These are phyloP conservation scores for Gulo gulo DNA, from an alignment of 2,113 vertebrate species.

Conservation along the genomic window DNA sequence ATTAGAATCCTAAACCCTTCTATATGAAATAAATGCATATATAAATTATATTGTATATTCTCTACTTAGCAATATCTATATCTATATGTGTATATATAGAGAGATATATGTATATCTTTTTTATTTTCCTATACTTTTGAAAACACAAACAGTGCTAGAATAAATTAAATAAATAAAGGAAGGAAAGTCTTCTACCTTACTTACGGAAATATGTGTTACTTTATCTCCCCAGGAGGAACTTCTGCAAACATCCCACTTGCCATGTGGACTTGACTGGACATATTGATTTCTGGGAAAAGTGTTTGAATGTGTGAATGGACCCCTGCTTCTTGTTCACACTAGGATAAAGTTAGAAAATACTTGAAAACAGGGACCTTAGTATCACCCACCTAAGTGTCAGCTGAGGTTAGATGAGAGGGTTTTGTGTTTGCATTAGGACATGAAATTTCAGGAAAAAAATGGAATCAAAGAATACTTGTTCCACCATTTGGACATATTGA, in stretches of 20 bases:
- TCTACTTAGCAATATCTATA: not conserved
- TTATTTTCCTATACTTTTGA: not conserved
- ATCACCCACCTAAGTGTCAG: not conserved
- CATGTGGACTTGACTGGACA: constrained; percentile 47
- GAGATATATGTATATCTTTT: not conserved
- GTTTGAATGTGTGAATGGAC: not conserved
- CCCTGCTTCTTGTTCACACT: not conserved
- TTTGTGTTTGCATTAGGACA: not conserved
- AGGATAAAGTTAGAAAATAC: constrained; percentile 20
- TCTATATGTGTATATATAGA: not conserved
- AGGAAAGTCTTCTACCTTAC: not conserved
- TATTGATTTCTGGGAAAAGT: not conserved
- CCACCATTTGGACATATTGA: constrained; percentile 26
- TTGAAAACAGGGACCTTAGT: constrained; percentile 59
- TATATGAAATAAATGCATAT: not conserved
- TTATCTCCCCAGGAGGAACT: constrained; percentile 73
- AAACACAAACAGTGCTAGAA: not conserved
- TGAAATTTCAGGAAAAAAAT: not conserved
- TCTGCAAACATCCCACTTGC: constrained; percentile 73
- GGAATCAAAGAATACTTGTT: not conserved
- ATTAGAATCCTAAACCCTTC: not conserved
- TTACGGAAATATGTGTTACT: not conserved
- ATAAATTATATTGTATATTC: not conserved
- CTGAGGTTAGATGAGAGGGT: not conserved
- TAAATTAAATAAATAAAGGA: not conserved